These are phyloP conservation scores for Nomada goodeniana DNA, from an alignment of 2,888 invertebrate species.

Conservation along the genomic window DNA sequence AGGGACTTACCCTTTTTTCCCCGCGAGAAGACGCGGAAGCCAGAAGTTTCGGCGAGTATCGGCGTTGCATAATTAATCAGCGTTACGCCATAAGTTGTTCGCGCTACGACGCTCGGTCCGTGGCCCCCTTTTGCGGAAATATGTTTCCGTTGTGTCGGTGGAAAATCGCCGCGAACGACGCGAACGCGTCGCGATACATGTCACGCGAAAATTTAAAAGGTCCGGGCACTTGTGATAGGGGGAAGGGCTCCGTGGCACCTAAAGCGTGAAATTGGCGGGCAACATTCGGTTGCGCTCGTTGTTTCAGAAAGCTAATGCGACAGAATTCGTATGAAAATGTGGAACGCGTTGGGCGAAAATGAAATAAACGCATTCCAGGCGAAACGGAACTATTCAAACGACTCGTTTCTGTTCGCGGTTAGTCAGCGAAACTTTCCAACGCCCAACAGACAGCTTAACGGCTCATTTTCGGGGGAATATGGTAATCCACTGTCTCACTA, in stretches of 20 bases:
- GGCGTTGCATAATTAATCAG: slow-evolving; percentile 50
- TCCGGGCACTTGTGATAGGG: not conserved
- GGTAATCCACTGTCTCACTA: not conserved
- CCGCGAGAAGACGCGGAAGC: slow-evolving; percentile 11
- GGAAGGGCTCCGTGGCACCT: not conserved
- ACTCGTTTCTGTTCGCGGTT: not conserved
- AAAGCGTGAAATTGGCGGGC: not conserved
- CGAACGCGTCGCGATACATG: not conserved
- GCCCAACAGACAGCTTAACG: not conserved
- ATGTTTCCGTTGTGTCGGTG: too few relatives aligned
- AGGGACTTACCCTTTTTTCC: slow-evolving; percentile 29
- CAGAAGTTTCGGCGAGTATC: slow-evolving; percentile 38
- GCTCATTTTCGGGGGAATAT: slow-evolving; percentile 8
- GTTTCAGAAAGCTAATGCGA: not conserved
- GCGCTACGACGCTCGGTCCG: not conserved
- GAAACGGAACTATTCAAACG: slow-evolving; percentile 32
- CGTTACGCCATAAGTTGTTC: slow-evolving; percentile 10
- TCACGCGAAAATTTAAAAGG: not conserved
- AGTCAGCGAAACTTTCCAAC: slow-evolving; percentile 1
- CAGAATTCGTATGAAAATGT: slow-evolving; percentile 8
- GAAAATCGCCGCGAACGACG: not conserved
- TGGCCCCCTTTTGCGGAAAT: too few relatives aligned
- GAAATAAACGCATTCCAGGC: slow-evolving; percentile 13
- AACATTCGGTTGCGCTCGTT: not conserved
- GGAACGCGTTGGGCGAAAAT: slow-evolving; percentile 14